A percentile compares a stretch with the other conserved stretches of the same genome.
Conservation (phyloP, 2,797 vertebrate species). For the Onychomys arenicola region DNA sequence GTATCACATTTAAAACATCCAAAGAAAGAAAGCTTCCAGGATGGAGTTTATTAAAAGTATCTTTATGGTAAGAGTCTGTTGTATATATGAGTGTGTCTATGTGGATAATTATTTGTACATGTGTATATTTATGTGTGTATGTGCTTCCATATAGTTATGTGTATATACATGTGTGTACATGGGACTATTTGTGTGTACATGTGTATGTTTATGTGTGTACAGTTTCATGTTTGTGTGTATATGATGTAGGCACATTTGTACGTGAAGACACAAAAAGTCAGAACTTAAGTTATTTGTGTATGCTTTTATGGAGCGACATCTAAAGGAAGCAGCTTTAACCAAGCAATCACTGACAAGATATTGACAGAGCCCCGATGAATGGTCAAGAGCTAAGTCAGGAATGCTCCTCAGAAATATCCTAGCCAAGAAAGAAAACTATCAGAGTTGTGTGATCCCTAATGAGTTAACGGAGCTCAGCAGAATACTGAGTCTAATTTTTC, state of each 20-base stretch:
- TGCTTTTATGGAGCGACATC: not conserved
- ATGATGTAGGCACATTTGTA: too few species aligned
- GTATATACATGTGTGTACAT: too few species aligned
- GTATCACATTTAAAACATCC: not conserved
- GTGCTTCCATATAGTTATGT: too few species aligned
- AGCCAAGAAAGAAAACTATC: not conserved
- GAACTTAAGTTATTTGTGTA: not conserved
- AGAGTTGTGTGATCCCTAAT: not conserved
- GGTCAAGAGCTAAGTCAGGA: not conserved
- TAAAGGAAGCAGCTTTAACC: not conserved
- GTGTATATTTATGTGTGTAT: too few species aligned
- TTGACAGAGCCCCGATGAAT: not conserved
- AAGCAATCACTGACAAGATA: conserved; percentile 13
- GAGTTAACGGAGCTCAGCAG: not conserved
- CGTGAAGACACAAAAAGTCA: not conserved
- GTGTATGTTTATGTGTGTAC: too few species aligned
- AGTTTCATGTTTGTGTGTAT: too few species aligned
- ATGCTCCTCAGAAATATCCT: conserved; percentile 21
- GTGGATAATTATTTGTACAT: too few species aligned
- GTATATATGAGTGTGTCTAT: too few species aligned
- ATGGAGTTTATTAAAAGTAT: conserved; percentile 13
- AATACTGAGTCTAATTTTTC: too few species aligned
- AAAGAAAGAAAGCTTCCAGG: not conserved
- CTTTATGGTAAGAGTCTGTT: not conserved
- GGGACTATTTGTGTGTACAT: too few species aligned